phyloP scores from a whole-genome alignment of 2,888 invertebrate species.

The Rhyacophila evoluta region DNA sequence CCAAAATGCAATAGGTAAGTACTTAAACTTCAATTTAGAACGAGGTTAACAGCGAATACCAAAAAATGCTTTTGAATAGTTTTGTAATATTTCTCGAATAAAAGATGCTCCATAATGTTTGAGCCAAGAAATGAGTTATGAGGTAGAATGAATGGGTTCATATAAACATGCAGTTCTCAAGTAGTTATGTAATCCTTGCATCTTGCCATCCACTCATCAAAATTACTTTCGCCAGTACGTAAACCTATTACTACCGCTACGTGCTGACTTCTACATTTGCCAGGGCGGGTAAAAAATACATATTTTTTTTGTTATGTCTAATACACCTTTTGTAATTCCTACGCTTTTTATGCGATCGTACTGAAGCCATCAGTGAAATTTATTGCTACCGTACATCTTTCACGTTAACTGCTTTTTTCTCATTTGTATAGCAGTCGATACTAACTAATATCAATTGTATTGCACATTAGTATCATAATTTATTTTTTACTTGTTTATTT shows the following conservation, averaged over 20 bases:
- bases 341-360: no score
- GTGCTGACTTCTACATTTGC: neutral
- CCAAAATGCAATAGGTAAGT: no score
- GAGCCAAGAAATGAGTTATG: conserved; percentile 13
- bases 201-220: conserved; percentile 36
- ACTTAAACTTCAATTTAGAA: neutral
- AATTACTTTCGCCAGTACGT: conserved; percentile 37
- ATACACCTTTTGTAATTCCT: no score
- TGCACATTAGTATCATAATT: no score
- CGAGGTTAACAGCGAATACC: neutral
- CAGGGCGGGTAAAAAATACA: neutral
- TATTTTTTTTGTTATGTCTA: no score
- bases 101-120: neutral
- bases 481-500: no score
- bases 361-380: no score
- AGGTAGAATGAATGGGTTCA: conserved; percentile 10
- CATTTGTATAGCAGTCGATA: no score
- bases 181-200: neutral
- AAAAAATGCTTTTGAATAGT: neutral
- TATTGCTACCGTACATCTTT: no score
- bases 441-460: no score
- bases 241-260: conserved; percentile 16
- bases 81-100: conserved; percentile 8
- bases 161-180: neutral
- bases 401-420: no score